Percentiles rank a stretch among this genome's conserved stretches.
These are phyloP conservation scores for Teleiodes luculella DNA, from an alignment of 2,888 invertebrate species.

Conservation along the genomic window DNA sequence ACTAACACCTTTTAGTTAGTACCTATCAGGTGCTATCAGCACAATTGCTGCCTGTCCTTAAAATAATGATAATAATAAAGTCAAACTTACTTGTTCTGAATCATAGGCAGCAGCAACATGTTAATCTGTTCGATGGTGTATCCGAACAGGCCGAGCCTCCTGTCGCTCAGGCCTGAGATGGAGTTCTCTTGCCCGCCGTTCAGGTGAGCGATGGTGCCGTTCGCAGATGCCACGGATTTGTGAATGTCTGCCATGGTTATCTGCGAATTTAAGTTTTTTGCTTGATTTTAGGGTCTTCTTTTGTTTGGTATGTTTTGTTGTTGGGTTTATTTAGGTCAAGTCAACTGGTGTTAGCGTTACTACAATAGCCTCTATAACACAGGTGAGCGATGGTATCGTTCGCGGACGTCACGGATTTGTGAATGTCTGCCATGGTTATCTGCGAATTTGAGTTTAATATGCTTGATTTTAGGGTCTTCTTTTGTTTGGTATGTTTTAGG, in stretches of 20 bases:
- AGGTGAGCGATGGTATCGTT: constrained; percentile 48
- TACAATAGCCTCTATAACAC: too few species aligned
- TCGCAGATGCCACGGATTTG: constrained; percentile 50
- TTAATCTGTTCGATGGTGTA: constrained; percentile 97
- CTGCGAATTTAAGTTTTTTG: constrained; percentile 54
- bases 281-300: too few species aligned
- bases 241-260: constrained; percentile 91
- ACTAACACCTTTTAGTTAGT: too few species aligned
- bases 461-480: too few species aligned
- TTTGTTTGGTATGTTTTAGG: too few species aligned
- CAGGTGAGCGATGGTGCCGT: constrained; percentile 45
- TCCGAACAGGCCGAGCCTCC: constrained; percentile 92
- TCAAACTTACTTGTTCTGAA: constrained; percentile 92
- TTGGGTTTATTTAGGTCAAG: too few species aligned
- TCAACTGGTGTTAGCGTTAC: too few species aligned
- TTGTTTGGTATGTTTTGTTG: too few species aligned
- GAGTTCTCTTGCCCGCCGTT: constrained; percentile 41
- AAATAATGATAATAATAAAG: too few species aligned
- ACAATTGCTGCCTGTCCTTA: too few species aligned
- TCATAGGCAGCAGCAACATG: constrained; percentile 96
- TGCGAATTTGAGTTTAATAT: constrained; percentile 41
- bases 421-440: constrained; percentile 91
- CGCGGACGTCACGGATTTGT: constrained; percentile 58
- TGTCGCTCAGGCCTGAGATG: constrained; percentile 83
- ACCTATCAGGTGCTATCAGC: too few species aligned